These are phyloP conservation scores for Acyrthosiphon pisum DNA, from an alignment of 1,140 invertebrate species.

Conservation along the genomic window DNA sequence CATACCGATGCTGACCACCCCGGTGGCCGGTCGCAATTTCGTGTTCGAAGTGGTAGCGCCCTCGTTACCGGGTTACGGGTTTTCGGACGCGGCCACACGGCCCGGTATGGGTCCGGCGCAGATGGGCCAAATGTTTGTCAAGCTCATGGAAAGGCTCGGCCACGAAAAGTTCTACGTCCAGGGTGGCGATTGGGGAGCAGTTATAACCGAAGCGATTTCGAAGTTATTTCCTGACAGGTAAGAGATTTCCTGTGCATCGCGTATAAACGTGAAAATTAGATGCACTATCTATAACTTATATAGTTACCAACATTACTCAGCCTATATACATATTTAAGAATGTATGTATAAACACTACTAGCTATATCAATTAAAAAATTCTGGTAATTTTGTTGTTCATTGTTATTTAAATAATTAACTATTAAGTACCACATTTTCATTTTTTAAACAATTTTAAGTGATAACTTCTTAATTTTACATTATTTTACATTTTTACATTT, in stretches of 20 bases:
- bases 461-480: background rate
- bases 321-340: no score
- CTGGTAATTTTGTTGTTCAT: no score
- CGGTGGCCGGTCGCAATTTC: slow-evolving; percentile 67
- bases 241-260: background rate
- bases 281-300: no score
- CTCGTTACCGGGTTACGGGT: slow-evolving; percentile 85
- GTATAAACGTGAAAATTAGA: no score
- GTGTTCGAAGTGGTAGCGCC: slow-evolving; percentile 82
- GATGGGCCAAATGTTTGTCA: slow-evolving; percentile 77
- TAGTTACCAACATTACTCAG: no score
- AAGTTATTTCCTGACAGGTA: slow-evolving; percentile 73
- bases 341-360: no score
- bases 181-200: slow-evolving; percentile 84
- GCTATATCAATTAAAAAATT: no score
- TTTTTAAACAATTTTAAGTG: background rate
- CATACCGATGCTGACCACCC: slow-evolving; percentile 73
- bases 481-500: no score
- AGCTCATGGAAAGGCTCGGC: slow-evolving; percentile 82
- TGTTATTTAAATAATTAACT: no score
- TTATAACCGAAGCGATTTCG: slow-evolving; percentile 70
- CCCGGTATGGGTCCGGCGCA: slow-evolving; percentile 71
- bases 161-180: slow-evolving; percentile 80
- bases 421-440: background rate
- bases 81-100: slow-evolving; percentile 73